phyloP scores from a whole-genome alignment of 2,797 vertebrate genomes.

The Chelon auratus region DNA sequence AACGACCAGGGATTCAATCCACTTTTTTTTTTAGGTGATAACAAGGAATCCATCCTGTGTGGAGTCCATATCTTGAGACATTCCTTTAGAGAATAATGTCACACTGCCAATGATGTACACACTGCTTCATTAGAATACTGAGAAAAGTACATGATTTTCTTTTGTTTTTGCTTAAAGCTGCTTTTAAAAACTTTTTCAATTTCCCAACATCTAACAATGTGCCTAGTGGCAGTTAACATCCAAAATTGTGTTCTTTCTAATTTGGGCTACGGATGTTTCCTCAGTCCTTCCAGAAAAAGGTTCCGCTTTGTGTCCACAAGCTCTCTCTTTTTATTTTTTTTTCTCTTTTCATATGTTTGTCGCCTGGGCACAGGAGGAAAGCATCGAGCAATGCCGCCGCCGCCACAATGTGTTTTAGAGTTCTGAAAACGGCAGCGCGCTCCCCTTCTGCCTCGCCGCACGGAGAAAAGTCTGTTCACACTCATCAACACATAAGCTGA shows the following conservation, averaged over 20 bases:
- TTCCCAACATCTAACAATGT: constrained; percentile 64
- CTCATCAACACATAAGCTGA: constrained; percentile 70
- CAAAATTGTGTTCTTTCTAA: constrained; percentile 43
- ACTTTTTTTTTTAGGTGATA: constrained; percentile 27
- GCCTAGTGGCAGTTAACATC: constrained; percentile 66
- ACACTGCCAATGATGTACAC: constrained; percentile 66
- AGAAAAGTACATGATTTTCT: constrained; percentile 11
- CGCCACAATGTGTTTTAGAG: constrained; percentile 48
- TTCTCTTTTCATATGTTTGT: constrained; percentile 48
- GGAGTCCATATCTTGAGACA: constrained; percentile 58
- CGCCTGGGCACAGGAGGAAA: constrained; percentile 12
- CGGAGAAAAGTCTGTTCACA: constrained; percentile 60
- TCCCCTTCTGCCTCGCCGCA: constrained; percentile 53
- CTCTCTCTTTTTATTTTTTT: background rate
- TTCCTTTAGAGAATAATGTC: constrained; percentile 60
- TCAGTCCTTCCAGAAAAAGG: constrained; percentile 15
- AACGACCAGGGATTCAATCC: constrained; percentile 43
- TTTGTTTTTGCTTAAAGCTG: constrained; percentile 44
- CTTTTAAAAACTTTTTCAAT: constrained; percentile 45
- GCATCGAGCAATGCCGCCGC: constrained; percentile 27
- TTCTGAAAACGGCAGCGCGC: constrained; percentile 26
- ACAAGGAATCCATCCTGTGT: background rate
- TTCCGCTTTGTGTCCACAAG: background rate
- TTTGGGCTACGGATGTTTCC: constrained; percentile 53
- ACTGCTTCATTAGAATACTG: constrained; percentile 35